phyloP scores from a whole-genome alignment of 2,113 vertebrate species.

The Ageneiosus marmoratus region DNA sequence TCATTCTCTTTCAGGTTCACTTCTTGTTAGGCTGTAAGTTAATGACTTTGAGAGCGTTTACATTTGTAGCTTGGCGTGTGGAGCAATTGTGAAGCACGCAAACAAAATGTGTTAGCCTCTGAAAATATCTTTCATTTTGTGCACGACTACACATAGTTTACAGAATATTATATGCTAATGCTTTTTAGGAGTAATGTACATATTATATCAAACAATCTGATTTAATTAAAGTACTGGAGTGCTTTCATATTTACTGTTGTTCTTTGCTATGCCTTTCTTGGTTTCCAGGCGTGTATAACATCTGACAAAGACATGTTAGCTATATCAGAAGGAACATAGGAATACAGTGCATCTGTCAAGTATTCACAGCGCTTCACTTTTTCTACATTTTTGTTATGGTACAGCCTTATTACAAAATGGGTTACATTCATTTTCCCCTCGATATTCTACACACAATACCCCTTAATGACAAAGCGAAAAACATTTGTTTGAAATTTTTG shows the following conservation, averaged over 20 bases:
- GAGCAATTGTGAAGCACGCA: slow-evolving; percentile 18
- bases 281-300: background rate
- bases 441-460: too few species aligned
- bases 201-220: background rate
- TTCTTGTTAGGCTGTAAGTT: slow-evolving; percentile 73
- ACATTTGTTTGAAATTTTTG: too few species aligned
- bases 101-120: background rate
- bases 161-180: background rate
- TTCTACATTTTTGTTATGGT: too few species aligned
- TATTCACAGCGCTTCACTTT: too few species aligned
- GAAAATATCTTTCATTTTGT: background rate
- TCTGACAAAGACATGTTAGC: background rate
- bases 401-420: too few species aligned
- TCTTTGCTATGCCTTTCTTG: background rate
- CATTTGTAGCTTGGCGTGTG: slow-evolving; percentile 51
- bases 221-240: background rate
- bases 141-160: background rate
- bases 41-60: slow-evolving; percentile 57
- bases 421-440: too few species aligned
- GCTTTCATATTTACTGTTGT: background rate
- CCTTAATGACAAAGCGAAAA: too few species aligned
- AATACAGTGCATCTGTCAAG: too few species aligned
- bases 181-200: background rate
- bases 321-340: background rate
- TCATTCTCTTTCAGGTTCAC: slow-evolving; percentile 82